Conservation (phyloP, 2,797 vertebrate species). For the Pseudomugil tenellus region DNA sequence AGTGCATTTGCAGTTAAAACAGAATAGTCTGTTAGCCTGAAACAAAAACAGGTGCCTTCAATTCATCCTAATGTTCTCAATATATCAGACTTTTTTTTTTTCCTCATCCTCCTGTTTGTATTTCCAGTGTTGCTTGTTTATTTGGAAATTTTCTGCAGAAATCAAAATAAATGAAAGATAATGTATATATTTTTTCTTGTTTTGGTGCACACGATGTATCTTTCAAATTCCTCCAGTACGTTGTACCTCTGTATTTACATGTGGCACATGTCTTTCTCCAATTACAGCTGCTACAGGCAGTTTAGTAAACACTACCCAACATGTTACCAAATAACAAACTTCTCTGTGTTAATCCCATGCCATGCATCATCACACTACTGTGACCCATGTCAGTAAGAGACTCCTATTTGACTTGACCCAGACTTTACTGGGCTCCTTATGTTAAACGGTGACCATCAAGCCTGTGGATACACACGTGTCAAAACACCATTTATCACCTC, state of each 20-base stretch:
- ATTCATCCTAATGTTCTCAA: neutral
- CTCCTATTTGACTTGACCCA: constrained; percentile 67
- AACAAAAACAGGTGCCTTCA: neutral
- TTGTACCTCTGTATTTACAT: neutral
- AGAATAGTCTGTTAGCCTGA: constrained; percentile 1
- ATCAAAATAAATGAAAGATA: neutral
- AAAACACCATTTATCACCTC: constrained; percentile 76
- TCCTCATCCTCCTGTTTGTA: neutral
- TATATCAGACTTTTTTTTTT: neutral
- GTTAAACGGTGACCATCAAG: constrained; percentile 57
- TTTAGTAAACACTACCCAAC: constrained; percentile 1
- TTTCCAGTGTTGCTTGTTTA: neutral
- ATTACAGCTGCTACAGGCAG: neutral
- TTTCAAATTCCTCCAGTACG: neutral
- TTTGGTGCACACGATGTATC: neutral
- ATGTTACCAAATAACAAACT: constrained; percentile 7
- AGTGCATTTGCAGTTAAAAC: constrained; percentile 23
- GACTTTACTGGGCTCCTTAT: constrained; percentile 49
- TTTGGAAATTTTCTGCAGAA: neutral
- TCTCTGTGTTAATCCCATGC: constrained; percentile 4
- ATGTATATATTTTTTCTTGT: neutral
- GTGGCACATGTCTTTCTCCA: neutral
- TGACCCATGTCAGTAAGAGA: constrained; percentile 42
- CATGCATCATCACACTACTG: constrained; percentile 14
- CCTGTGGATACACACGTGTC: constrained; percentile 67